These are phyloP conservation scores for Tenrec ecaudatus DNA, from an alignment of 2,113 vertebrate species.

Conservation along the genomic window DNA sequence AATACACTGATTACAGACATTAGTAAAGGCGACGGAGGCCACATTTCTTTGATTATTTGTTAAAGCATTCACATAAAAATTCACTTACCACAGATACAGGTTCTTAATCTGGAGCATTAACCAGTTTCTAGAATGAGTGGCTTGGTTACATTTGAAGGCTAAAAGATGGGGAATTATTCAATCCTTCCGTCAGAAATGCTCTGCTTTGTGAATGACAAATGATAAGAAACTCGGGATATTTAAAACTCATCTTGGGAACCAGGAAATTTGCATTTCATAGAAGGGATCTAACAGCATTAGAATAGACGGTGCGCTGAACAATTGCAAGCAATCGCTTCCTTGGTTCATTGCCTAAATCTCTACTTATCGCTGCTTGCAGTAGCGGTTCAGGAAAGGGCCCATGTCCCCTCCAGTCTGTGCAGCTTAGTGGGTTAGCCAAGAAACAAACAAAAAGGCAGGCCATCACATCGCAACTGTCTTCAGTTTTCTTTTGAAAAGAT, in stretches of 20 bases:
- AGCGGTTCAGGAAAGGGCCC: conserved; percentile 12
- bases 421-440: not conserved
- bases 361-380: conserved; percentile 74
- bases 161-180: conserved; percentile 40
- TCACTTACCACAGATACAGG: not conserved
- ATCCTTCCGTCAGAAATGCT: not conserved
- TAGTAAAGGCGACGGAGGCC: not conserved
- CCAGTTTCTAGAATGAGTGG: conserved; percentile 56
- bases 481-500: not conserved
- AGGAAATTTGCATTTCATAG: conserved; percentile 83
- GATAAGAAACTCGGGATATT: conserved; percentile 74
- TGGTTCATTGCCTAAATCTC: conserved; percentile 80
- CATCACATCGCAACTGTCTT: not conserved
- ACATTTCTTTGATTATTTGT: not conserved
- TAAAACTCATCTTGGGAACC: conserved; percentile 74
- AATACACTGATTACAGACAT: not conserved
- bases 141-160: not conserved
- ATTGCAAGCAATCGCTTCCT: conserved; percentile 76
- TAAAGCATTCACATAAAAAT: conserved; percentile 44
- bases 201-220: conserved; percentile 79
- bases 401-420: not conserved
- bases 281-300: conserved; percentile 83
- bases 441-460: not conserved
- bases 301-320: conserved; percentile 83
- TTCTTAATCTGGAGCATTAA: conserved; percentile 1